These are phyloP conservation scores for Dioctria rufipes DNA, from an alignment of 2,888 invertebrate species.

Conservation along the genomic window DNA sequence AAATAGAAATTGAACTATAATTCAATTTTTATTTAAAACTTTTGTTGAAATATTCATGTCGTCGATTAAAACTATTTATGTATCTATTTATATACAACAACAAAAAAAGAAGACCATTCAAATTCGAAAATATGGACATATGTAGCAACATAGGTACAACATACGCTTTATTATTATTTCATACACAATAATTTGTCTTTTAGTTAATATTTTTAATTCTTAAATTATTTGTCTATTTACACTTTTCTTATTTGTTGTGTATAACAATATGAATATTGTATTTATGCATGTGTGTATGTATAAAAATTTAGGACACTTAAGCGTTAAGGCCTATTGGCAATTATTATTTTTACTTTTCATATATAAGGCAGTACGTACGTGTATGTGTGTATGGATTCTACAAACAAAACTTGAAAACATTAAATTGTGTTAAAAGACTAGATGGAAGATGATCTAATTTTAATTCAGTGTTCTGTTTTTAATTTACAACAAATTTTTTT, in stretches of 20 bases:
- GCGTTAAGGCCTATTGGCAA: slow-evolving; percentile 44
- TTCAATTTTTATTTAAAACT: slow-evolving; percentile 35
- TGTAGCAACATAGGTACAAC: background rate
- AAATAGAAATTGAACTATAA: slow-evolving; percentile 9
- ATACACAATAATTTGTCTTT: slow-evolving; percentile 34
- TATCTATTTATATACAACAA: too few relatives aligned
- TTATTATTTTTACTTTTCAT: slow-evolving; percentile 16
- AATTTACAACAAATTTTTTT: too few relatives aligned
- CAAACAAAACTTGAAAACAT: slow-evolving; percentile 26
- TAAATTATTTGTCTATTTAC: slow-evolving; percentile 19
- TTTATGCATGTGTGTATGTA: slow-evolving; percentile 2
- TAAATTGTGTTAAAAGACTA: slow-evolving; percentile 30
- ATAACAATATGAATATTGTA: slow-evolving; percentile 14
- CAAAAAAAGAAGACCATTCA: background rate
- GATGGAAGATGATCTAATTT: slow-evolving; percentile 24
- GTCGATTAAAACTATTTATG: slow-evolving; percentile 27
- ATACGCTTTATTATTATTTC: background rate
- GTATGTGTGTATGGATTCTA: too few relatives aligned
- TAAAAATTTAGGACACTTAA: slow-evolving; percentile 28
- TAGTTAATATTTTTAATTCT: slow-evolving; percentile 20
- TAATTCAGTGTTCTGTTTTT: background rate
- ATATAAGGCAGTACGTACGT: slow-evolving; percentile 23
- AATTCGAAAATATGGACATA: slow-evolving; percentile 29
- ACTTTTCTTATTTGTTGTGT: background rate
- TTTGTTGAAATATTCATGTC: slow-evolving; percentile 31